phyloP scores from a whole-genome alignment of 2,797 vertebrate species.

The Hapalemur alaotrensis region DNA sequence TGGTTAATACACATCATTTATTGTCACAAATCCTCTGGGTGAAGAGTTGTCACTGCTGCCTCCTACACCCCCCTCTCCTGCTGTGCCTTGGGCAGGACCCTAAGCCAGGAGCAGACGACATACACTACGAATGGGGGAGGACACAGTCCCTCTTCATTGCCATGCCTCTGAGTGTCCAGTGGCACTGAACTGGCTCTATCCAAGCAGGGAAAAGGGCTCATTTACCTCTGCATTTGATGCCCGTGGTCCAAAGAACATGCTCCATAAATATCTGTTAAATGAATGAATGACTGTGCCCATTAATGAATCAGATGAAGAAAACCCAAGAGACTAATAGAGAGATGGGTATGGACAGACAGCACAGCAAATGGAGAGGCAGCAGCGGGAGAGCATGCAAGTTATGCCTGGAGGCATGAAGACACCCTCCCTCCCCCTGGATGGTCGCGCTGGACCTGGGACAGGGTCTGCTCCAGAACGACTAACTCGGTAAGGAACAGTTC shows the following conservation, averaged over 20 bases:
- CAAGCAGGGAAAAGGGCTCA: not conserved
- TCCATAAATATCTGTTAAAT: not conserved
- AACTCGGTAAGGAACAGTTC: not conserved
- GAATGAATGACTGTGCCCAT: not conserved
- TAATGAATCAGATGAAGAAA: not conserved
- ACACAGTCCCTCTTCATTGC: fast-evolving
- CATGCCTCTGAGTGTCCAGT: not conserved
- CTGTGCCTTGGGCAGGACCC: not conserved
- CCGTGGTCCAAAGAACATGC: no score
- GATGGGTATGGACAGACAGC: not conserved
- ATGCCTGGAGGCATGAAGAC: not conserved
- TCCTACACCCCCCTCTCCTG: not conserved
- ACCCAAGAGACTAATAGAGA: not conserved
- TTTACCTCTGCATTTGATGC: not conserved
- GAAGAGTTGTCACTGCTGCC: not conserved
- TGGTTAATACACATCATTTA: not conserved
- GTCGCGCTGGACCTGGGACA: fast-evolving
- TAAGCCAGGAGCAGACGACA: not conserved
- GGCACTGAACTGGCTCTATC: not conserved
- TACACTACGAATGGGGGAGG: no score
- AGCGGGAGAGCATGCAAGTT: no score
- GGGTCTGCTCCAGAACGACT: not conserved
- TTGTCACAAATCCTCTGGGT: not conserved
- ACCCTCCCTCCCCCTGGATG: not conserved
- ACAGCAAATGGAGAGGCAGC: not conserved